Conservation (phyloP, 2,113 vertebrate genomes). For the Glareola pratincola region DNA sequence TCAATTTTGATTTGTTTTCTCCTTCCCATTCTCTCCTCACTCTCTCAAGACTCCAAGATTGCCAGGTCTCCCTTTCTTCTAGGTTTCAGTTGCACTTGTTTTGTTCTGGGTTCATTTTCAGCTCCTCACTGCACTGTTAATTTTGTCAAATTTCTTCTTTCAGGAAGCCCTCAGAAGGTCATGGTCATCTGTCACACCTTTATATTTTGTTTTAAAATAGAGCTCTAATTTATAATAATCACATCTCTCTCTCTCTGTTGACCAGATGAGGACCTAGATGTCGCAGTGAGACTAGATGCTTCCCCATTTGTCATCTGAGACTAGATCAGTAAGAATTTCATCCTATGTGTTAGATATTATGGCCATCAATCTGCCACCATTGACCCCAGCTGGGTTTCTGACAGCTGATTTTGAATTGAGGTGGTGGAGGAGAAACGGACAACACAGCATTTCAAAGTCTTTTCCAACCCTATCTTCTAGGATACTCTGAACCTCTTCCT, state of each 20-base stretch:
- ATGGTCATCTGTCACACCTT: neutral
- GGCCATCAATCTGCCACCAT: fast-evolving
- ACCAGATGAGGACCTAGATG: no score
- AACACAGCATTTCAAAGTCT: neutral
- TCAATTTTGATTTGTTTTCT: neutral
- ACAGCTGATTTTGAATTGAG: neutral
- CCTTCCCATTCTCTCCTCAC: neutral
- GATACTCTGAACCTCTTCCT: neutral
- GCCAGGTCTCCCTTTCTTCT: neutral
- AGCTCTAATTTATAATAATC: neutral
- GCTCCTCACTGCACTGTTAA: fast-evolving
- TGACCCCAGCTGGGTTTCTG: neutral
- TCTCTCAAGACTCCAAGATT: neutral
- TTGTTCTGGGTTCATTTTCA: neutral
- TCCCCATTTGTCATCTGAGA: neutral
- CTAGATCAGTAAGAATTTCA: neutral
- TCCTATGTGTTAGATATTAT: neutral
- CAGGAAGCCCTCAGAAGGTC: neutral
- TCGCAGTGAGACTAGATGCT: neutral
- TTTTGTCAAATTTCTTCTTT: neutral
- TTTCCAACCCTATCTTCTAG: neutral
- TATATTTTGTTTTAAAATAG: neutral
- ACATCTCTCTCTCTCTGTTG: neutral
- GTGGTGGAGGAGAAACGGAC: neutral
- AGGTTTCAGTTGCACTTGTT: neutral